phyloP scores from a whole-genome alignment of 2,797 vertebrate species.

The Tarsius wallacei region DNA sequence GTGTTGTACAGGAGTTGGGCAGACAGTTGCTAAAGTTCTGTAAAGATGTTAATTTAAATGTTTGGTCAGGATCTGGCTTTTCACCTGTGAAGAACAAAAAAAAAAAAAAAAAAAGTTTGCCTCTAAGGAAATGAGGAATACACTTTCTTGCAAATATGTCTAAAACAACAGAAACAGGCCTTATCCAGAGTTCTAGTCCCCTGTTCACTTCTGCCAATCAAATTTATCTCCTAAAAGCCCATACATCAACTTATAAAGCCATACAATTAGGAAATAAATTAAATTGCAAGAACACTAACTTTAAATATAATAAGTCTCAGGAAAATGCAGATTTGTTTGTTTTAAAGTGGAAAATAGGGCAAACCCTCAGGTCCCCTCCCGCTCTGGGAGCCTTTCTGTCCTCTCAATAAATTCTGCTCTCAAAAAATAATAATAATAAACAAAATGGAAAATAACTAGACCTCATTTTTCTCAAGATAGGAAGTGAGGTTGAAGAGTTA shows the following conservation, averaged over 20 bases:
- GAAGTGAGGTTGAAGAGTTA: background rate
- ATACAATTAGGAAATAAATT: constrained; percentile 56
- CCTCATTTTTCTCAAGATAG: constrained; percentile 28
- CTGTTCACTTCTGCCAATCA: constrained; percentile 32
- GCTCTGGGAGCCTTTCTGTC: too few relatives aligned
- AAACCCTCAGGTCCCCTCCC: too few relatives aligned
- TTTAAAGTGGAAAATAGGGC: constrained; percentile 62
- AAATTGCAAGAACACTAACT: constrained; percentile 46
- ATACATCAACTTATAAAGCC: constrained; percentile 57
- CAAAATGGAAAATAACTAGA: constrained; percentile 52
- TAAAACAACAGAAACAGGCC: constrained; percentile 37
- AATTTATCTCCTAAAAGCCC: constrained; percentile 24
- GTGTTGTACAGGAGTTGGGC: constrained; percentile 95
- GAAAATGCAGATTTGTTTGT: constrained; percentile 29
- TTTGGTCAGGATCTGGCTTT: constrained; percentile 98
- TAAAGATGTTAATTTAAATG: constrained; percentile 97
- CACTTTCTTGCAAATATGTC: constrained; percentile 24
- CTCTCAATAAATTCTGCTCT: too few relatives aligned
- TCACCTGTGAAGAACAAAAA: constrained; percentile 92
- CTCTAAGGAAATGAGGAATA: constrained; percentile 61
- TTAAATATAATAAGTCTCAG: constrained; percentile 63
- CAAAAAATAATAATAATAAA: too few relatives aligned
- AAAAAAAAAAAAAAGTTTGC: constrained; percentile 56
- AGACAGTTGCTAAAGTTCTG: constrained; percentile 96
- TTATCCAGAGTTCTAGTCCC: constrained; percentile 44